Evolutionary conservation across 1,140 invertebrate species (phyloP).

Genomic region (Dendroctonus valens): DNA sequence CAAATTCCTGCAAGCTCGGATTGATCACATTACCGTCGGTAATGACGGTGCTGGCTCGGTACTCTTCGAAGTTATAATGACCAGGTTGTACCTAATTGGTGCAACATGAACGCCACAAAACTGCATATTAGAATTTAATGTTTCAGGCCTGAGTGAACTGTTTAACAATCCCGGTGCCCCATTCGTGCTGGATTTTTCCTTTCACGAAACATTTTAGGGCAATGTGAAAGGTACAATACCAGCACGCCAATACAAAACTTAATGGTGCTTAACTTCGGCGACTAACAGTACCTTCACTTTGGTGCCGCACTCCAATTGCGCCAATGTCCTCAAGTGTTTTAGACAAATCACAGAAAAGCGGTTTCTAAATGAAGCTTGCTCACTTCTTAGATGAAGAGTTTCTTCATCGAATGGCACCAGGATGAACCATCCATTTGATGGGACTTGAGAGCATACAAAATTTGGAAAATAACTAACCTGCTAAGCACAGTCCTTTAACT

Average conservation of each 20-base stretch:
- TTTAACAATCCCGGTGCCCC: slow-evolving; percentile 9
- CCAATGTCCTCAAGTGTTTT: too few relatives aligned
- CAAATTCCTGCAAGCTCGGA: too few relatives aligned
- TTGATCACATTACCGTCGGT: too few relatives aligned
- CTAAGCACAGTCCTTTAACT: too few relatives aligned
- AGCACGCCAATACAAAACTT: neutral
- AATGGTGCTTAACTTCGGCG: slow-evolving; percentile 19
- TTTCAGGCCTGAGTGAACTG: slow-evolving; percentile 21
- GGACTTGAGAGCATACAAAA: too few relatives aligned
- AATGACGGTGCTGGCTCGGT: neutral
- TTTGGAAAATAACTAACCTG: too few relatives aligned
- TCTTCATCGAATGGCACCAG: too few relatives aligned
- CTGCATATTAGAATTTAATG: slow-evolving; percentile 25
- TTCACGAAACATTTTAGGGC: slow-evolving; percentile 18
- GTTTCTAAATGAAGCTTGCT: too few relatives aligned
- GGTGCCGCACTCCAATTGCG: too few relatives aligned
- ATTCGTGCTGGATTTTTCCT: slow-evolving; percentile 14
- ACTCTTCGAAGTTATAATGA: slow-evolving; percentile 5
- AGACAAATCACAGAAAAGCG: too few relatives aligned
- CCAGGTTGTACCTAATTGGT: slow-evolving; percentile 19
- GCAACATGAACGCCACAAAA: slow-evolving; percentile 12
- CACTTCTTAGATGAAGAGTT: too few relatives aligned
- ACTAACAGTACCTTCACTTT: slow-evolving; percentile 19
- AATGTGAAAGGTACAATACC: slow-evolving; percentile 19
- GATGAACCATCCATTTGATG: too few relatives aligned